Percentiles rank a stretch among this genome's conserved stretches.
Evolutionary conservation across 2,797 vertebrate genomes (phyloP).

Genomic region (Syndactyla subalaris): DNA sequence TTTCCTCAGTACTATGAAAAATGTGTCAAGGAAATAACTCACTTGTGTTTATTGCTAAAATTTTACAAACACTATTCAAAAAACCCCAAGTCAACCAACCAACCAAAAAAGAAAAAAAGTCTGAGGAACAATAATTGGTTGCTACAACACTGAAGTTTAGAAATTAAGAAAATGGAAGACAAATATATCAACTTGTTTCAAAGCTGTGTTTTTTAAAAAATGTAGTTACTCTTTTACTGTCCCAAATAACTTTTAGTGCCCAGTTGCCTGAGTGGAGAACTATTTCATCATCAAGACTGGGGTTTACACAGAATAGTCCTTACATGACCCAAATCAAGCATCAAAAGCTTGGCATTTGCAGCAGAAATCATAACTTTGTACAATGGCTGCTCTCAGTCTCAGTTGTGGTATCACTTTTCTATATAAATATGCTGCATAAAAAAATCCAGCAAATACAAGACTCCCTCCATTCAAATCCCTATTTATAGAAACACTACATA

Average conservation of each 20-base stretch:
- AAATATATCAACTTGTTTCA: background rate
- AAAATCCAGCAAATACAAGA: background rate
- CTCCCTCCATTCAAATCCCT: background rate
- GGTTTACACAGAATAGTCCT: background rate
- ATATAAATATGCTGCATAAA: background rate
- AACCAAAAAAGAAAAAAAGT: background rate
- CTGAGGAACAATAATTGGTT: background rate
- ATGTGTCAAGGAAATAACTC: background rate
- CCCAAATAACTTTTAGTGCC: background rate
- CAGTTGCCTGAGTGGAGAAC: background rate
- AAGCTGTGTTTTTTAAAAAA: background rate
- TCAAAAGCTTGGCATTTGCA: background rate
- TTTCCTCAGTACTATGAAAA: background rate
- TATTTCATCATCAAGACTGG: background rate
- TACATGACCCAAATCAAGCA: background rate
- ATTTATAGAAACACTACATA: constrained; percentile 22
- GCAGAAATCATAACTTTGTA: background rate
- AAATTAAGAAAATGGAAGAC: background rate
- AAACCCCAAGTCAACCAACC: background rate
- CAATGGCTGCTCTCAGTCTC: background rate
- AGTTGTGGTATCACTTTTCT: background rate
- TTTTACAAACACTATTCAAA: background rate
- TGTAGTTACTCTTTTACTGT: background rate
- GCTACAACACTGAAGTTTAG: background rate
- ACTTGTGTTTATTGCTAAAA: background rate